Evolutionary conservation across 2,888 invertebrate genomes (phyloP).

Genomic region (Pecten maximus): DNA sequence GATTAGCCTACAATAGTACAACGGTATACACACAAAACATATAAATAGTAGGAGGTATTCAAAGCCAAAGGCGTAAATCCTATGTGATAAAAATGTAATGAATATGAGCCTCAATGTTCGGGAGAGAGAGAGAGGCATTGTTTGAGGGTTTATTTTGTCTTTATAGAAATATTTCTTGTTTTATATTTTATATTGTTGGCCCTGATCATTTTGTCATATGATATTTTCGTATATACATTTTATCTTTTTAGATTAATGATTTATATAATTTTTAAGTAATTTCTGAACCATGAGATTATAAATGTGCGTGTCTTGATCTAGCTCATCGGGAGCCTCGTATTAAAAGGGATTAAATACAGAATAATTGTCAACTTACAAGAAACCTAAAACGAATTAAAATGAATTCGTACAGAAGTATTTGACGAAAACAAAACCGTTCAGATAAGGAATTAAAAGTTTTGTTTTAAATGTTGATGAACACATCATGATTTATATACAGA

Average conservation of each 20-base stretch:
- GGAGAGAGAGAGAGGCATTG: not conserved
- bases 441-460: too few species aligned
- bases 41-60: not conserved
- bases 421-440: too few species aligned
- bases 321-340: not conserved
- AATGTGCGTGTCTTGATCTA: too few species aligned
- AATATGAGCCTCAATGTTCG: not conserved
- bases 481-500: too few species aligned
- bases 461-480: not conserved
- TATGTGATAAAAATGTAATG: not conserved
- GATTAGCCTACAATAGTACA: not conserved
- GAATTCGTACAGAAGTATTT: too few species aligned
- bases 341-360: not conserved
- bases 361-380: not conserved
- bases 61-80: not conserved
- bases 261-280: too few species aligned
- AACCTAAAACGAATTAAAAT: too few species aligned
- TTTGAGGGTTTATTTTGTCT: not conserved
- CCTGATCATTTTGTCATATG: not conserved
- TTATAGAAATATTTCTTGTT: not conserved
- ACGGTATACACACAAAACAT: not conserved
- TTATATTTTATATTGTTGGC: not conserved
- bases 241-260: too few species aligned
- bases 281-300: too few species aligned
- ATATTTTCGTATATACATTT: too few species aligned